These are phyloP conservation scores for Thelaira solivaga DNA, from an alignment of 2,888 invertebrate genomes.

Conservation along the genomic window DNA sequence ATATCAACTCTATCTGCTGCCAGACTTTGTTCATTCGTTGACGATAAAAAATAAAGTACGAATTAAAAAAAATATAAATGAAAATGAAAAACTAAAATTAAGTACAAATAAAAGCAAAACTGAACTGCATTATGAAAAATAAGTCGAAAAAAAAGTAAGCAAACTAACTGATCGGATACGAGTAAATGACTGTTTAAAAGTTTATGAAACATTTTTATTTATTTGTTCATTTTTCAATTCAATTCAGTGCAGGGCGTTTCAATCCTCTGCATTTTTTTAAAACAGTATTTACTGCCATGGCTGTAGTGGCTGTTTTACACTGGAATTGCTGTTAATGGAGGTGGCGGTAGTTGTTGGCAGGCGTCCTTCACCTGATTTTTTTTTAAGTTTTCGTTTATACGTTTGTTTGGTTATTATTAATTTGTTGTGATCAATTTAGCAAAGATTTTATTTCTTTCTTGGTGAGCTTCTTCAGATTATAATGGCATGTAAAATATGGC, in stretches of 20 bases:
- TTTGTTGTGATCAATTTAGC: constrained; percentile 58
- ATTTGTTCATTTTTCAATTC: constrained; percentile 43
- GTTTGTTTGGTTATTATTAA: constrained; percentile 58
- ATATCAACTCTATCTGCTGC: constrained; percentile 34
- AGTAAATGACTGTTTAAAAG: constrained; percentile 46
- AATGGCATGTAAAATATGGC: constrained; percentile 1
- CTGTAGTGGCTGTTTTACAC: constrained; percentile 19
- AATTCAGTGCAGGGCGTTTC: constrained; percentile 60
- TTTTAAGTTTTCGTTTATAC: constrained; percentile 29
- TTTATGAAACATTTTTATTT: constrained; percentile 54
- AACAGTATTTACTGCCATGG: constrained; percentile 21
- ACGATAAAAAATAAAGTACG: constrained; percentile 28
- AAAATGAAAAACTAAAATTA: constrained; percentile 4
- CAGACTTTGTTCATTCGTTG: constrained; percentile 33
- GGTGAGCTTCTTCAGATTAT: constrained; percentile 34
- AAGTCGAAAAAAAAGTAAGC: background rate
- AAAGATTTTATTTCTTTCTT: constrained; percentile 35
- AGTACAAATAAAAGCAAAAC: constrained; percentile 11
- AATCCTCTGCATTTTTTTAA: constrained; percentile 54
- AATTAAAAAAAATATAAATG: constrained; percentile 26
- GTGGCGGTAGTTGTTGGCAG: constrained; percentile 58
- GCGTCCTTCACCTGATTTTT: constrained; percentile 66
- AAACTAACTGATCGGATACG: constrained; percentile 41
- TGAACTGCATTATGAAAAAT: constrained; percentile 24
- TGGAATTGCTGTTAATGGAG: constrained; percentile 44